Conservation (phyloP, 2,888 invertebrate genomes). For the Acrocera orbiculus region DNA sequence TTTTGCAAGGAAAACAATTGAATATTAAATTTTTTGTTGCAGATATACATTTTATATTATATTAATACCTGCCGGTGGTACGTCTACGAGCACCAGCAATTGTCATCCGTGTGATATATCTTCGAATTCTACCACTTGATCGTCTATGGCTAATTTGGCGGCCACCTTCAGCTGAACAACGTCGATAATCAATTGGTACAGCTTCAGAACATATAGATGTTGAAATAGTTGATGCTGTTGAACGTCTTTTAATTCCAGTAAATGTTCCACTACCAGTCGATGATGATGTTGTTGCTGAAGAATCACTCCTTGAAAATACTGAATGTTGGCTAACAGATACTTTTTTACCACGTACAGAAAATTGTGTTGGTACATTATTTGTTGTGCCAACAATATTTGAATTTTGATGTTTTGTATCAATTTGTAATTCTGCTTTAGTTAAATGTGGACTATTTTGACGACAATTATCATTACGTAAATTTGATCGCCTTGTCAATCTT, state of each 20-base stretch:
- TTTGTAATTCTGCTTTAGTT: neutral
- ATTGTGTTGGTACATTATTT: neutral
- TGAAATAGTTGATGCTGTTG: conserved; percentile 28
- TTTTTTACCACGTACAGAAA: conserved; percentile 20
- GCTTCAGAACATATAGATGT: conserved; percentile 29
- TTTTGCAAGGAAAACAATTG: too few species aligned
- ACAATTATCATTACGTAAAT: conserved; percentile 1
- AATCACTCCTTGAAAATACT: conserved; percentile 28
- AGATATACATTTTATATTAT: too few species aligned
- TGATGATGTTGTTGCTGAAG: conserved; percentile 29
- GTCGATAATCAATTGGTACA: conserved; percentile 25
- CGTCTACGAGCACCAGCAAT: conserved; percentile 29
- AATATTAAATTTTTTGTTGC: neutral
- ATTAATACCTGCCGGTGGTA: conserved; percentile 30
- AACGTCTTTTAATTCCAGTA: conserved; percentile 27
- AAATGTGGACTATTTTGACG: neutral
- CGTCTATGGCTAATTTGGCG: conserved; percentile 22
- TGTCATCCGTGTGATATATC: conserved; percentile 28
- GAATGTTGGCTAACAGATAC: conserved; percentile 20
- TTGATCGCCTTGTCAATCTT: conserved; percentile 23
- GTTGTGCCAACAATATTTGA: neutral
- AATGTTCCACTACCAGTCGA: conserved; percentile 26
- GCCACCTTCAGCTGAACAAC: conserved; percentile 27
- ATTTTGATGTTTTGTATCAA: neutral
- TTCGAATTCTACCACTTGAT: conserved; percentile 26